Percentiles rank a stretch among this genome's conserved stretches.
These are phyloP conservation scores for Masticophis lateralis DNA, from an alignment of 2,797 vertebrate genomes.

Conservation along the genomic window DNA sequence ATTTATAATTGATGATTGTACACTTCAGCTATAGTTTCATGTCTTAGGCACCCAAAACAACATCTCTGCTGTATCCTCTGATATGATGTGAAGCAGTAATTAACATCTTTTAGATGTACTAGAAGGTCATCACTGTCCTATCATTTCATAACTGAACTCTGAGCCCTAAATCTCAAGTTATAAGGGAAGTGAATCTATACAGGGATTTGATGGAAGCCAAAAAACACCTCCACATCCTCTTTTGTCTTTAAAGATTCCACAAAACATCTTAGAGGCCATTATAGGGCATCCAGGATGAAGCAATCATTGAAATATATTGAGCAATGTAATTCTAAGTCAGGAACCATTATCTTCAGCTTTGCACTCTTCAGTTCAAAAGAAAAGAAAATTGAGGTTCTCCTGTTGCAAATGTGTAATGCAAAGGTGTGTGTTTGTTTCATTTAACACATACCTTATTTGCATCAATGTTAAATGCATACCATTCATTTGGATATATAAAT, in stretches of 20 bases:
- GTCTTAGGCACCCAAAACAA: background rate
- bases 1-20: background rate
- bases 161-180: background rate
- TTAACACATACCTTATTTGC: background rate
- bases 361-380: background rate
- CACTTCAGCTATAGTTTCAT: background rate
- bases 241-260: background rate
- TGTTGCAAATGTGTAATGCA: background rate
- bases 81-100: background rate
- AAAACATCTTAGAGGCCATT: background rate
- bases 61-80: background rate
- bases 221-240: background rate
- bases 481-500: background rate
- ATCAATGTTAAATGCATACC: background rate
- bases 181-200: background rate
- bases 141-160: background rate
- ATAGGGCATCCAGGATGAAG: background rate
- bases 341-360: background rate
- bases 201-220: background rate
- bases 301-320: background rate
- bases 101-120: background rate
- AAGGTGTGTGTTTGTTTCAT: background rate
- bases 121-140: background rate
- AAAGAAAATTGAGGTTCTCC: background rate
- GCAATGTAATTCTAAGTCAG: background rate